Evolutionary conservation across 2,888 invertebrate species (phyloP).

Genomic region (Aethes cnicana): DNA sequence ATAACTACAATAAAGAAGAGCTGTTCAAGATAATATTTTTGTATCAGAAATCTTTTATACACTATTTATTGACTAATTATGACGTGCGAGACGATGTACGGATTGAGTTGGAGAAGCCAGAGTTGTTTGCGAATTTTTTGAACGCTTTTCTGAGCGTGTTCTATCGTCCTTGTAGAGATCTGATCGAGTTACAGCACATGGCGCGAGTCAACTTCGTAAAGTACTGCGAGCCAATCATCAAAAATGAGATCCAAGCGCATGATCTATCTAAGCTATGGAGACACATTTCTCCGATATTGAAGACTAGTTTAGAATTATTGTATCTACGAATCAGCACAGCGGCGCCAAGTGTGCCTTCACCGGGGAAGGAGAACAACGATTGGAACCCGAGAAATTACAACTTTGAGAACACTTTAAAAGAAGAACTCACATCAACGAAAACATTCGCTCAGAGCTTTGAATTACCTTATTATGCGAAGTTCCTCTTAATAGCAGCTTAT

Average conservation of each 20-base stretch:
- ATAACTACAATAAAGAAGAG: slow-evolving; percentile 91
- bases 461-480: slow-evolving; percentile 94
- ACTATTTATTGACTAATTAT: slow-evolving; percentile 53
- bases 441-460: slow-evolving; percentile 87
- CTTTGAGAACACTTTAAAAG: slow-evolving; percentile 65
- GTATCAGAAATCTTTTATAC: slow-evolving; percentile 58
- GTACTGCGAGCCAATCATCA: slow-evolving; percentile 90
- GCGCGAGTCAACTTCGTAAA: slow-evolving; percentile 88
- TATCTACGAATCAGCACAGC: slow-evolving; percentile 85
- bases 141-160: slow-evolving; percentile 92
- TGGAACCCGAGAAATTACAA: slow-evolving; percentile 42
- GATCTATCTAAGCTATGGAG: slow-evolving; percentile 90
- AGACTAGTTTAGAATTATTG: slow-evolving; percentile 88
- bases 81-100: slow-evolving; percentile 51
- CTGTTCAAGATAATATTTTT: slow-evolving; percentile 73
- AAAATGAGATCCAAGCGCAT: slow-evolving; percentile 82
- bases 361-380: slow-evolving; percentile 63
- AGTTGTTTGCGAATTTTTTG: slow-evolving; percentile 90
- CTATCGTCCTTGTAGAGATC: slow-evolving; percentile 91
- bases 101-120: slow-evolving; percentile 63
- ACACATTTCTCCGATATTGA: slow-evolving; percentile 89
- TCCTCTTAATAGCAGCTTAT: slow-evolving; percentile 93
- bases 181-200: slow-evolving; percentile 91
- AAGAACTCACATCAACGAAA: slow-evolving; percentile 73
- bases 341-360: slow-evolving; percentile 49